These are phyloP conservation scores for Lymantria dispar DNA, from an alignment of 2,888 invertebrate genomes.

Conservation along the genomic window DNA sequence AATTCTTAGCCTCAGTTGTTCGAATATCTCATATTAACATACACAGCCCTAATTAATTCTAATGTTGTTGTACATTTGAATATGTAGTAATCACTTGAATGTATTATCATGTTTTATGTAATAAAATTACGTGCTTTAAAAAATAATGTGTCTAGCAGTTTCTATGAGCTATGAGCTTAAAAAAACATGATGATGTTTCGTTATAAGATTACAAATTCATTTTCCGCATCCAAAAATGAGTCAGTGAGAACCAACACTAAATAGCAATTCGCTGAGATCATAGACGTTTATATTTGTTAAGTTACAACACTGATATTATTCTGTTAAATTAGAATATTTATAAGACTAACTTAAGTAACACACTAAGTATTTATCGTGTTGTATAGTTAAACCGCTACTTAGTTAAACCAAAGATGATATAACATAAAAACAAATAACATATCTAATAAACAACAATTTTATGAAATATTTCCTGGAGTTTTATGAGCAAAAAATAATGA, in stretches of 20 bases:
- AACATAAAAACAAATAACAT: not conserved
- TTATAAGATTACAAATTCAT: conserved; percentile 20
- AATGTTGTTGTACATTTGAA: conserved; percentile 8
- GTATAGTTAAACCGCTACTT: not conserved
- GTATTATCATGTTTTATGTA: conserved; percentile 8
- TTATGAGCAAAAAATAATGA: not conserved
- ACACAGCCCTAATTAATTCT: conserved; percentile 6
- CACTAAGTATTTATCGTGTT: not conserved
- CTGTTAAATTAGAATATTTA: conserved; percentile 30
- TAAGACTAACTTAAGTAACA: conserved; percentile 2
- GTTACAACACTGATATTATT: conserved; percentile 31
- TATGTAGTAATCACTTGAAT: conserved; percentile 1
- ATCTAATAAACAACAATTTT: not conserved
- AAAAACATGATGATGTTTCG: conserved; percentile 6
- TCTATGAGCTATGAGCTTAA: conserved; percentile 6
- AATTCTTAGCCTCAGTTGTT: too few species aligned
- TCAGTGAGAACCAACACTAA: conserved; percentile 44
- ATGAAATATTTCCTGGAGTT: not conserved
- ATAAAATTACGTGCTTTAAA: conserved; percentile 6
- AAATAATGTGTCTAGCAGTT: conserved; percentile 2
- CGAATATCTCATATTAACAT: not conserved
- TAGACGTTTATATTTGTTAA: conserved; percentile 50
- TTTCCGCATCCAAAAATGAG: conserved; percentile 42
- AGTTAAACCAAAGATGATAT: not conserved
- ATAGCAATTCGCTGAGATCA: conserved; percentile 66